Conservation (phyloP, 2,888 invertebrate species). For the Crepidodera aurea region DNA sequence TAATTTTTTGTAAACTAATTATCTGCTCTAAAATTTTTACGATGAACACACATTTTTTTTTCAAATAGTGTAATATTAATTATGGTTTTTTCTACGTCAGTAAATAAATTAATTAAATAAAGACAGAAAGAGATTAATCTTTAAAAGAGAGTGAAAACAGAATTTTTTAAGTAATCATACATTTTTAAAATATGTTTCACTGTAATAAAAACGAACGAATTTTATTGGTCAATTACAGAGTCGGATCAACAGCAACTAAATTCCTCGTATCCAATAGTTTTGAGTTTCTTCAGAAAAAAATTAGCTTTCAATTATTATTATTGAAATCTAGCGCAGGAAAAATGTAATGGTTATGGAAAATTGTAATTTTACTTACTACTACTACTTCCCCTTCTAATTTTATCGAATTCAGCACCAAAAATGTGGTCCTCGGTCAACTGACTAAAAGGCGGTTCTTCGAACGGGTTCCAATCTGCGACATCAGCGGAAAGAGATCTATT, state of each 20-base stretch:
- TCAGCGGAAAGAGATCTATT: constrained; percentile 65
- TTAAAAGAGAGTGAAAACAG: no score
- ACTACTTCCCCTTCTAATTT: constrained; percentile 79
- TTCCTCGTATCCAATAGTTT: no score
- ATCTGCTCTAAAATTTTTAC: constrained; percentile 11
- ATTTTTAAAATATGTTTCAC: no score
- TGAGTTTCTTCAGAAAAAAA: no score
- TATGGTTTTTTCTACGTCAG: not conserved
- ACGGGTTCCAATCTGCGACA: constrained; percentile 83
- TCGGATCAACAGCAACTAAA: no score
- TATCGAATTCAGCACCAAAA: constrained; percentile 85
- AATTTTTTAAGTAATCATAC: no score
- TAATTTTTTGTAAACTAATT: constrained; percentile 24
- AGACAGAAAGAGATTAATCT: not conserved
- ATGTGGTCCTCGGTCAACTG: constrained; percentile 82
- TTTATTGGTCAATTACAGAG: no score
- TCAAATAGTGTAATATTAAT: constrained; percentile 10
- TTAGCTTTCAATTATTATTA: no score
- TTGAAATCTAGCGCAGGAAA: no score
- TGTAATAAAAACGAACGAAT: no score
- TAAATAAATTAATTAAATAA: not conserved
- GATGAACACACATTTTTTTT: not conserved
- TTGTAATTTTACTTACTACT: constrained; percentile 73
- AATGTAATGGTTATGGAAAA: no score
- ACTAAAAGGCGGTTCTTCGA: constrained; percentile 79